Evolutionary conservation across 2,797 vertebrate genomes (phyloP).

Genomic region (Gymnoscopelus braueri): DNA sequence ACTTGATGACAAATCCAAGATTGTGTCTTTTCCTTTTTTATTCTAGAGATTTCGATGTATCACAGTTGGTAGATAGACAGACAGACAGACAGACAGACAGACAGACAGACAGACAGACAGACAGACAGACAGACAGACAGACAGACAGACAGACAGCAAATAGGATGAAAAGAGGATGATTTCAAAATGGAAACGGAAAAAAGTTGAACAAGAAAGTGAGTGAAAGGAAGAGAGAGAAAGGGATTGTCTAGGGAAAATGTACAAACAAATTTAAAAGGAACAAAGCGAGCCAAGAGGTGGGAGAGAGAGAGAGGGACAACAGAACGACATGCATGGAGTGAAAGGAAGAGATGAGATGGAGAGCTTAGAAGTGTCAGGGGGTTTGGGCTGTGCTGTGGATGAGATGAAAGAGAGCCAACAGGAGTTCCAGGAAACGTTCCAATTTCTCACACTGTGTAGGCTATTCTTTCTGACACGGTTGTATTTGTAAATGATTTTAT

Average conservation of each 20-base stretch:
- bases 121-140: too few species aligned
- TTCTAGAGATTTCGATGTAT: background rate
- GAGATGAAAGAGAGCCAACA: slow-evolving; percentile 32
- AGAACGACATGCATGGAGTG: slow-evolving; percentile 2
- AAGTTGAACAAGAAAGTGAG: slow-evolving; percentile 9
- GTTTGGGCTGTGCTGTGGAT: slow-evolving; percentile 21
- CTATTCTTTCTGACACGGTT: slow-evolving; percentile 6
- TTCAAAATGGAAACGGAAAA: background rate
- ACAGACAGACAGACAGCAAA: background rate
- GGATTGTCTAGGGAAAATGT: too few species aligned
- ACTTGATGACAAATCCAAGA: too few species aligned
- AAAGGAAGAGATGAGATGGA: slow-evolving; percentile 13
- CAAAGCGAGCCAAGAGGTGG: background rate
- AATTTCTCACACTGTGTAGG: slow-evolving; percentile 16
- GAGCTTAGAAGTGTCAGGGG: slow-evolving; percentile 19
- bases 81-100: too few species aligned
- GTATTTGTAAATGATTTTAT: slow-evolving; percentile 9
- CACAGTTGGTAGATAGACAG: background rate
- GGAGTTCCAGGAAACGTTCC: slow-evolving; percentile 29
- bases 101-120: too few species aligned
- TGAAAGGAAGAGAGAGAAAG: background rate
- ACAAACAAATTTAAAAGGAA: background rate
- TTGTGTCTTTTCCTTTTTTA: too few species aligned
- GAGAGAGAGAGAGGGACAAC: background rate
- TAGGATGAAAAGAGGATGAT: too few species aligned